Evolutionary conservation across 2,113 vertebrate species (phyloP).

Genomic region (Chaenocephalus aceratus): DNA sequence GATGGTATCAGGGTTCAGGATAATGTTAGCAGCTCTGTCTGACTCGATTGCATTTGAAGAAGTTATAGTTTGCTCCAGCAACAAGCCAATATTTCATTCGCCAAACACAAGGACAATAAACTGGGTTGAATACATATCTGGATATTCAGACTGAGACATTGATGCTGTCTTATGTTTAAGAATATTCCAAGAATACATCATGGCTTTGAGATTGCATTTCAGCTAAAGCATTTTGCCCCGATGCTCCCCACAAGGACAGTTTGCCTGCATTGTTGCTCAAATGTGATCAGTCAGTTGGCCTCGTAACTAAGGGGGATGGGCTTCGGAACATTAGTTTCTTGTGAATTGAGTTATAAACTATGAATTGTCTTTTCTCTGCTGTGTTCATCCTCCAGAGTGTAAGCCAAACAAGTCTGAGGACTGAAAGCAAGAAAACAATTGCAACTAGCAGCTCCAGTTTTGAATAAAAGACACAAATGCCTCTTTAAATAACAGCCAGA

Average conservation of each 20-base stretch:
- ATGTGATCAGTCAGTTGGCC: no score
- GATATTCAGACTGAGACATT: not conserved
- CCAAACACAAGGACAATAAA: no score
- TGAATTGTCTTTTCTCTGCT: not conserved
- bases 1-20: not conserved
- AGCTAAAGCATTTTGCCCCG: no score
- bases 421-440: not conserved
- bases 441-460: constrained; percentile 14
- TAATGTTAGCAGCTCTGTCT: not conserved
- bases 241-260: no score
- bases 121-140: no score
- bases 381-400: not conserved
- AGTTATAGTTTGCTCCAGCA: no score
- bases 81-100: no score
- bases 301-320: not conserved
- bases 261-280: no score
- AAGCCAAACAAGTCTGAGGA: constrained; percentile 3
- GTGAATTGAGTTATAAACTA: not conserved
- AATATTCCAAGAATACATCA: no score
- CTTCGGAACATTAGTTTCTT: not conserved
- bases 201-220: no score
- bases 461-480: constrained; percentile 23
- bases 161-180: no score
- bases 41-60: not conserved
- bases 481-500: not conserved